Evolutionary conservation across 2,113 vertebrate genomes (phyloP).

Genomic region (Brachyhypopomus gauderio): DNA sequence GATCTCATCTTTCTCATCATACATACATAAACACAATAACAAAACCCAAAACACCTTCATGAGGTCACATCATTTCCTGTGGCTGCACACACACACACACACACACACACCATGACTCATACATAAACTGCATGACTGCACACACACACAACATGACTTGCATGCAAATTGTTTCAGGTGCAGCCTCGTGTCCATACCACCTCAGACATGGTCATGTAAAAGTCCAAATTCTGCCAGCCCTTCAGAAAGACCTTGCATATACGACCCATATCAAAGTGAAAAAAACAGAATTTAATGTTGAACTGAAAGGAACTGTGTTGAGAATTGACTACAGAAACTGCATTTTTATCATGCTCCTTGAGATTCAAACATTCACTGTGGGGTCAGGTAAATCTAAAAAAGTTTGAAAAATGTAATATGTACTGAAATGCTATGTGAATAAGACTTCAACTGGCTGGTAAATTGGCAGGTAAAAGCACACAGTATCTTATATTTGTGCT

Average conservation of each 20-base stretch:
- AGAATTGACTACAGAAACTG: neutral
- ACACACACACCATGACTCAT: neutral
- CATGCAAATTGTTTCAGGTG: too few relatives aligned
- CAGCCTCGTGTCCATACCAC: neutral
- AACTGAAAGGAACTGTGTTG: neutral
- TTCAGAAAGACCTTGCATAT: too few relatives aligned
- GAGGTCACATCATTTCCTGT: too few relatives aligned
- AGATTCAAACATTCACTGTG: neutral
- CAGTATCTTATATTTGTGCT: neutral
- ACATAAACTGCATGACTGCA: too few relatives aligned
- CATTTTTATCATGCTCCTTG: neutral
- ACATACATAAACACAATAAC: neutral
- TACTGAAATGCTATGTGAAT: neutral
- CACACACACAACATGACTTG: neutral
- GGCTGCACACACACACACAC: neutral
- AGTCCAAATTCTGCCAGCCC: neutral
- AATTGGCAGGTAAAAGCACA: constrained; percentile 2
- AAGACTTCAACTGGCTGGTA: neutral
- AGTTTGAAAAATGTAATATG: neutral
- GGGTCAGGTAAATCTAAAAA: neutral
- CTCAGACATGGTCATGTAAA: neutral
- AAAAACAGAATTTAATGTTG: too few relatives aligned
- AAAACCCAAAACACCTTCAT: neutral
- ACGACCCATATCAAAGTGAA: too few relatives aligned
- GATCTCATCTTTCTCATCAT: constrained; percentile 54